phyloP scores from a whole-genome alignment of 2,113 vertebrate genomes.

The Nestor notabilis region DNA sequence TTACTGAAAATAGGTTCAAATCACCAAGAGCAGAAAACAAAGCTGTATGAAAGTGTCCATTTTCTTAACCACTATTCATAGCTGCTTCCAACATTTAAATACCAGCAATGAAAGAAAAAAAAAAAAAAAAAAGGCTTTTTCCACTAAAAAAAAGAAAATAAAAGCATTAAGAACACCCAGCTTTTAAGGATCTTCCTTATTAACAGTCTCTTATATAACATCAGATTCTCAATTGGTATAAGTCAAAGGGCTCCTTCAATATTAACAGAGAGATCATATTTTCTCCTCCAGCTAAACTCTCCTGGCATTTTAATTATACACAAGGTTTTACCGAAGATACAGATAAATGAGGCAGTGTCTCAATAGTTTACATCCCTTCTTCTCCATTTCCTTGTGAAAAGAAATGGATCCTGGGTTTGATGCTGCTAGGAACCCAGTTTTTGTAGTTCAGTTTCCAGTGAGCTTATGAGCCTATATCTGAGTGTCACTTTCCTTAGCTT shows the following conservation, averaged over 20 bases:
- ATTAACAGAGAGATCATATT: background rate
- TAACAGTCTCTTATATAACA: background rate
- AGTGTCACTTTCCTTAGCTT: background rate
- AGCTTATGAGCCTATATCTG: background rate
- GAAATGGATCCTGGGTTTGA: background rate
- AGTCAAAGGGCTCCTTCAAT: background rate
- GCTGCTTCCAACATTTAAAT: background rate
- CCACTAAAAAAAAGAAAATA: background rate
- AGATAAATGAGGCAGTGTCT: background rate
- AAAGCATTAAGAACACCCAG: background rate
- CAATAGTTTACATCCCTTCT: background rate
- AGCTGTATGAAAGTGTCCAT: background rate
- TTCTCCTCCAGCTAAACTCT: background rate
- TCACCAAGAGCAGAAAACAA: background rate
- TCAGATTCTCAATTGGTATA: rapidly evolving
- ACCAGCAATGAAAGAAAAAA: background rate
- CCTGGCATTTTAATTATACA: background rate
- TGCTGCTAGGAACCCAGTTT: background rate
- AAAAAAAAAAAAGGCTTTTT: background rate
- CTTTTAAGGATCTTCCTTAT: background rate
- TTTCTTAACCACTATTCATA: background rate
- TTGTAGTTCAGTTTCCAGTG: background rate
- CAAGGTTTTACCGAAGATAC: background rate
- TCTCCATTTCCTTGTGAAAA: background rate
- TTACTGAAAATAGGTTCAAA: background rate